A percentile compares a stretch with the other conserved stretches of the same genome.
These are phyloP conservation scores for Drosophila mercatorum DNA, from an alignment of 2,888 invertebrate genomes.

Conservation along the genomic window DNA sequence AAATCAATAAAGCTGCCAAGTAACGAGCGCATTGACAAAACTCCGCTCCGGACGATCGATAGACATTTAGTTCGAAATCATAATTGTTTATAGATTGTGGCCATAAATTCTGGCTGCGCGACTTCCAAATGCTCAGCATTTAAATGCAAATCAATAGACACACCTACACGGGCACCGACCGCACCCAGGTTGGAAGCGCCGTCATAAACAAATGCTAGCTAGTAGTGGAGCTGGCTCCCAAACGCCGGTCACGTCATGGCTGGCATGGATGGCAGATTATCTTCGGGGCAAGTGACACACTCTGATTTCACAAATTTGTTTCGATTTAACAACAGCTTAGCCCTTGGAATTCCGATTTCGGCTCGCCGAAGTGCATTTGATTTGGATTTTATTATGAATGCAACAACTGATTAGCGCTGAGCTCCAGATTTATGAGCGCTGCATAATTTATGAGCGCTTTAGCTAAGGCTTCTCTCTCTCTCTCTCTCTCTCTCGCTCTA, in stretches of 20 bases:
- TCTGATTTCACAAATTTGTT: conserved; percentile 66
- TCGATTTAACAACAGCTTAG: conserved; percentile 57
- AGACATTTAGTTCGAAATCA: conserved; percentile 53
- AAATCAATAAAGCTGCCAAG: conserved; percentile 63
- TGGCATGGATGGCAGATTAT: conserved; percentile 49
- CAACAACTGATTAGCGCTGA: conserved; percentile 69
- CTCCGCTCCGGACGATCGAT: conserved; percentile 33
- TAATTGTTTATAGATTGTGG: conserved; percentile 78
- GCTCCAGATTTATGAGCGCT: conserved; percentile 62
- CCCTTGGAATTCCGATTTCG: conserved; percentile 36
- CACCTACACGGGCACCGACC: conserved; percentile 58
- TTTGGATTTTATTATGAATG: conserved; percentile 50
- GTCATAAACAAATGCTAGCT: conserved; percentile 44
- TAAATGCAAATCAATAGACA: conserved; percentile 71
- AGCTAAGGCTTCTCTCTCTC: too few relatives aligned
- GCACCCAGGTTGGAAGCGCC: conserved; percentile 67
- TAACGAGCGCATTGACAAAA: conserved; percentile 27
- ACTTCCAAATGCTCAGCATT: conserved; percentile 39
- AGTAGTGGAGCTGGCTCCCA: not conserved
- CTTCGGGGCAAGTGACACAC: conserved; percentile 59
- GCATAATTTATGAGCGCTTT: conserved; percentile 65
- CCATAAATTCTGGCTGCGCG: conserved; percentile 61
- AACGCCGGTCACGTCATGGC: conserved; percentile 53
- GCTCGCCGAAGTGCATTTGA: conserved; percentile 49
- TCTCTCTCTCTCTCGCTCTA: too few relatives aligned